A percentile compares a stretch with the other conserved stretches of the same genome.
These are phyloP conservation scores for Bathybates hornii DNA, from an alignment of 2,113 vertebrate species.

Conservation along the genomic window DNA sequence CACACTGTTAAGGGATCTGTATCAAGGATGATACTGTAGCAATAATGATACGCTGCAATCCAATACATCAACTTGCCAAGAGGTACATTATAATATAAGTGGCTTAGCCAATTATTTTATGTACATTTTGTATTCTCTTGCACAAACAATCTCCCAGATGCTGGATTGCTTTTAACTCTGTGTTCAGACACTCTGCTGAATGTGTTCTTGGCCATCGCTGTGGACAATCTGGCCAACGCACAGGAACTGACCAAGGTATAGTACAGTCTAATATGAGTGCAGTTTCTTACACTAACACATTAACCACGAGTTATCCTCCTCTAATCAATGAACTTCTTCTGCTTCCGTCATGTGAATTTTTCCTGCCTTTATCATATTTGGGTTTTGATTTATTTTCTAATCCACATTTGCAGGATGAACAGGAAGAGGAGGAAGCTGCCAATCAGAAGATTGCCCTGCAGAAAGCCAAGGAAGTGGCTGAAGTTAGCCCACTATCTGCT, in stretches of 20 bases:
- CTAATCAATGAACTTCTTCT: not conserved
- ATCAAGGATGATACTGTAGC: not conserved
- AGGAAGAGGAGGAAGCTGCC: slow-evolving; percentile 91
- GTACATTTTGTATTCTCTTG: not conserved
- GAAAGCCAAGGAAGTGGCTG: slow-evolving; percentile 95
- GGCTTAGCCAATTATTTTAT: not conserved
- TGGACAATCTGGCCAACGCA: slow-evolving; percentile 92
- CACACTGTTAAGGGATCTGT: not conserved
- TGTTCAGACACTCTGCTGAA: slow-evolving; percentile 88
- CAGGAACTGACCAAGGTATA: slow-evolving; percentile 88
- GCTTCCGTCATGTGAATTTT: not conserved
- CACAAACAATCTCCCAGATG: not conserved
- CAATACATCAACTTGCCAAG: not conserved
- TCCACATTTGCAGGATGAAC: slow-evolving; percentile 80
- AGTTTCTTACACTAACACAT: not conserved
- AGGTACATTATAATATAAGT: not conserved
- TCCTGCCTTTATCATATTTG: not conserved
- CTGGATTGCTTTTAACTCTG: slow-evolving; percentile 42
- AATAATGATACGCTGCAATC: not conserved
- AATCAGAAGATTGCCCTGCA: slow-evolving; percentile 92
- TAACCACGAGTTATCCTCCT: not conserved
- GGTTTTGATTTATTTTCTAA: not conserved
- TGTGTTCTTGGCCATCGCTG: slow-evolving; percentile 92
- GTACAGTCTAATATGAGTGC: not conserved
- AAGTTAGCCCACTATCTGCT: slow-evolving; percentile 93